A percentile compares a stretch with the other conserved stretches of the same genome.
Evolutionary conservation across 92 coral and sea anemone genomes (phyloP).

Genomic region (Porites cylindrica): DNA sequence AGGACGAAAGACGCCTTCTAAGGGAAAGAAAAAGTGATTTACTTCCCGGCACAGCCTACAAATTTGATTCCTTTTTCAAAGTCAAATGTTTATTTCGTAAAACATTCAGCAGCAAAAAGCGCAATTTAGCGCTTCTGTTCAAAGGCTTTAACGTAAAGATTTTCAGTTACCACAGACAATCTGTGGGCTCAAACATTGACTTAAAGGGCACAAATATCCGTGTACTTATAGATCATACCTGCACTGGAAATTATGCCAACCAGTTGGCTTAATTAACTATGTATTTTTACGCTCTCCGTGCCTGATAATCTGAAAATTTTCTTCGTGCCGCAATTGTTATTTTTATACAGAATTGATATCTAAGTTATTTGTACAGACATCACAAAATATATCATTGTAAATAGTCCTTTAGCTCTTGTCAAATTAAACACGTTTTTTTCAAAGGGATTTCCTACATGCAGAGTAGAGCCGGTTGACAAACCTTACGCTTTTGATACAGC

Average conservation of each 20-base stretch:
- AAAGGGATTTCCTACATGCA: too few relatives aligned
- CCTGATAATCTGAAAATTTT: background rate
- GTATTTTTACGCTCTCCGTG: background rate
- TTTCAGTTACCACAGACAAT: background rate
- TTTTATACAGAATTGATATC: conserved; percentile 13
- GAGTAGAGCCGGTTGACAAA: too few relatives aligned
- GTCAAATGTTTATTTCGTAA: background rate
- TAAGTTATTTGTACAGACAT: conserved; percentile 27
- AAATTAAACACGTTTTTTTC: background rate
- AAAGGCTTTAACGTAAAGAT: background rate
- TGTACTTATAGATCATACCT: background rate
- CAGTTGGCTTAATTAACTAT: background rate
- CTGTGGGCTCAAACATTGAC: background rate
- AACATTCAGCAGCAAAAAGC: background rate
- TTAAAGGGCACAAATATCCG: background rate
- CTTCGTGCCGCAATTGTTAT: background rate
- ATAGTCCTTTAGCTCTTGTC: background rate
- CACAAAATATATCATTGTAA: background rate
- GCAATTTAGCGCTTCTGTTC: background rate
- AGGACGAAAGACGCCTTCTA: conserved; percentile 85
- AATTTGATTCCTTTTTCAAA: background rate
- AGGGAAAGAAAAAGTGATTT: conserved; percentile 86
- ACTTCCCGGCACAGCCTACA: background rate
- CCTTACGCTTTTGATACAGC: background rate
- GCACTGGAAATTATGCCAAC: background rate